Percentiles rank a stretch among this genome's conserved stretches.
Conservation (phyloP, 1,140 invertebrate species). For the Antheraea pernyi region DNA sequence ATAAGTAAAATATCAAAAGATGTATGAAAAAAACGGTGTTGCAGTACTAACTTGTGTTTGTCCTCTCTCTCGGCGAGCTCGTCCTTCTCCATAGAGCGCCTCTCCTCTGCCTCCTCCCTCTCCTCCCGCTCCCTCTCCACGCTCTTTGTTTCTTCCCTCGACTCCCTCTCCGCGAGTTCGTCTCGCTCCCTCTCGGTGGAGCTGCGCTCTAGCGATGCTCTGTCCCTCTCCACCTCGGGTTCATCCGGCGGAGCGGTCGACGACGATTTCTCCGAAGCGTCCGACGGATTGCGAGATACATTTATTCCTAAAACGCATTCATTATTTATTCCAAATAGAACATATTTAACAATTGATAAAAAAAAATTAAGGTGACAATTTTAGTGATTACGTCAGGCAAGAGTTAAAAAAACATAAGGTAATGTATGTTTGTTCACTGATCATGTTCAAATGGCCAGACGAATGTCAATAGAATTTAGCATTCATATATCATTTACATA, state of each 20-base stretch:
- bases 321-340: too few relatives aligned
- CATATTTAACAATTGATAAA: too few relatives aligned
- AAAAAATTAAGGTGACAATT: too few relatives aligned
- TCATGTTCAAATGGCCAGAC: too few relatives aligned
- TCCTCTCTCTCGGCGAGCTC: slow-evolving; percentile 34
- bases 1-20: too few relatives aligned
- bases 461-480: too few relatives aligned
- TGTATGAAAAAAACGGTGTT: neutral
- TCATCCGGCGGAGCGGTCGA: slow-evolving; percentile 34
- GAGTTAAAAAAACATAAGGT: too few relatives aligned
- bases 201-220: slow-evolving; percentile 23
- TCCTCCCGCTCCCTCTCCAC: slow-evolving; percentile 18
- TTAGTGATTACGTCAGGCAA: too few relatives aligned
- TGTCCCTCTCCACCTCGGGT: slow-evolving; percentile 28
- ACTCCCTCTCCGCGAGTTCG: neutral
- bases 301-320: slow-evolving; percentile 39
- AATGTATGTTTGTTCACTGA: too few relatives aligned
- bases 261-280: slow-evolving; percentile 59
- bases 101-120: slow-evolving; percentile 19
- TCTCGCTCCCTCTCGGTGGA: slow-evolving; percentile 20
- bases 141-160: neutral
- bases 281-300: slow-evolving; percentile 63
- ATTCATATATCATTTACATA: too few relatives aligned
- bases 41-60: slow-evolving; percentile 35
- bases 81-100: slow-evolving; percentile 28